Percentiles rank a stretch among this genome's conserved stretches.
Conservation (phyloP, 53 echinoderm and acorn worm genomes). For the Glandiceps talaboti region DNA sequence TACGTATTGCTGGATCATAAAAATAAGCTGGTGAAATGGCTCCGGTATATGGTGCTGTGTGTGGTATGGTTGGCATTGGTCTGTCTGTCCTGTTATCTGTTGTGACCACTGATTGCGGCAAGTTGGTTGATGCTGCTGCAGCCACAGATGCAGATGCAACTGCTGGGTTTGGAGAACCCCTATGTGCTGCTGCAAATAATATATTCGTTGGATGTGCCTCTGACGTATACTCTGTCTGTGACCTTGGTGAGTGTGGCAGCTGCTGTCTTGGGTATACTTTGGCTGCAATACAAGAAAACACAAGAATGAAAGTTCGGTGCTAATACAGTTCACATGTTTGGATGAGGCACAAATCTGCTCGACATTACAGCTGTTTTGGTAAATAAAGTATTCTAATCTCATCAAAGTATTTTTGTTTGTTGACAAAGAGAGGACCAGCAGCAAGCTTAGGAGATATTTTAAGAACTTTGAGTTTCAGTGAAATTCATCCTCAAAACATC, state of each 20-base stretch:
- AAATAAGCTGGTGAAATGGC: neutral
- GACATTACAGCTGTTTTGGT: too few relatives aligned
- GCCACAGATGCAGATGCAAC: neutral
- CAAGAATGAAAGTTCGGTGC: too few relatives aligned
- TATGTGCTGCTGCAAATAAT: neutral
- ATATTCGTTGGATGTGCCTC: neutral
- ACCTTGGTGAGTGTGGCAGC: slow-evolving; percentile 11
- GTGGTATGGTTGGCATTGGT: neutral
- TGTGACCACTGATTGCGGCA: neutral
- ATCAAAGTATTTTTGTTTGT: too few relatives aligned
- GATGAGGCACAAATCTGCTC: too few relatives aligned
- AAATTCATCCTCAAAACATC: too few relatives aligned
- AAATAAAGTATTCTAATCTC: too few relatives aligned
- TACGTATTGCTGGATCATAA: neutral
- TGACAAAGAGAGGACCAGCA: too few relatives aligned
- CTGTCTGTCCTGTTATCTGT: neutral
- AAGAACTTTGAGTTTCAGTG: too few relatives aligned
- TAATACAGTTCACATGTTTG: too few relatives aligned
- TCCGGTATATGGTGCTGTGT: neutral
- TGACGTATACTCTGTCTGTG: neutral
- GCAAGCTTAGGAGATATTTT: too few relatives aligned
- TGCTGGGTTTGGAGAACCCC: neutral
- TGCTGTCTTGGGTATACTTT: slow-evolving; percentile 82
- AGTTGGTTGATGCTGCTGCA: neutral
- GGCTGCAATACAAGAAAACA: slow-evolving; percentile 24